phyloP scores from a whole-genome alignment of 2,888 invertebrate species.

The Eulithis prunata region DNA sequence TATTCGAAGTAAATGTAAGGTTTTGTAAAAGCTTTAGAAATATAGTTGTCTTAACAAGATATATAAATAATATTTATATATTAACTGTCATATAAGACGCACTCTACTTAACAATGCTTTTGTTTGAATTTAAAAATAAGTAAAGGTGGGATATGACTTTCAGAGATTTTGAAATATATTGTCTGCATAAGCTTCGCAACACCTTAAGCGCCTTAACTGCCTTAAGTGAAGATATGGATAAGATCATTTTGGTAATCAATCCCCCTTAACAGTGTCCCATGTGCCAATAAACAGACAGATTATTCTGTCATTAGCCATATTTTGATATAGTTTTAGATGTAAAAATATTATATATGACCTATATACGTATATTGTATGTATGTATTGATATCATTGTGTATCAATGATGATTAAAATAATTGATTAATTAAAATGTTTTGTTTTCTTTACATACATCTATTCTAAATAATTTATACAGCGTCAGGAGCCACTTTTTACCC shows the following conservation, averaged over 20 bases:
- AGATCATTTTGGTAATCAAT: neutral
- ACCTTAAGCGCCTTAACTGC: no score
- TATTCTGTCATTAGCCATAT: conserved; percentile 78
- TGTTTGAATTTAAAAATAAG: conserved; percentile 6
- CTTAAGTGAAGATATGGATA: neutral
- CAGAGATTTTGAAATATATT: no score
- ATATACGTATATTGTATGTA: conserved; percentile 65
- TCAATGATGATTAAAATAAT: conserved; percentile 78
- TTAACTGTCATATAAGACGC: conserved; percentile 73
- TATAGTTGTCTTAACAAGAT: conserved; percentile 70
- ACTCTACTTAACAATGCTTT: conserved; percentile 54
- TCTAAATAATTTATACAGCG: no score
- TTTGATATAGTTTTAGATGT: conserved; percentile 72
- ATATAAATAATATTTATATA: conserved; percentile 78
- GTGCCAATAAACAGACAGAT: conserved; percentile 73
- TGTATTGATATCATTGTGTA: conserved; percentile 73
- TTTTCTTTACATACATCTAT: neutral
- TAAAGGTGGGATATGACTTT: neutral
- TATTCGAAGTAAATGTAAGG: conserved; percentile 69
- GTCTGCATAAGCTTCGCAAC: no score
- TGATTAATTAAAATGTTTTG: conserved; percentile 56
- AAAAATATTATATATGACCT: conserved; percentile 68
- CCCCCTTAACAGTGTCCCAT: conserved; percentile 58
- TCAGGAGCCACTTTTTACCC: no score
- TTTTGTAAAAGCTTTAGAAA: conserved; percentile 49